Percentiles rank a stretch among this genome's conserved stretches.
Evolutionary conservation across 2,113 vertebrate species (phyloP).

Genomic region (Amia ocellicauda): DNA sequence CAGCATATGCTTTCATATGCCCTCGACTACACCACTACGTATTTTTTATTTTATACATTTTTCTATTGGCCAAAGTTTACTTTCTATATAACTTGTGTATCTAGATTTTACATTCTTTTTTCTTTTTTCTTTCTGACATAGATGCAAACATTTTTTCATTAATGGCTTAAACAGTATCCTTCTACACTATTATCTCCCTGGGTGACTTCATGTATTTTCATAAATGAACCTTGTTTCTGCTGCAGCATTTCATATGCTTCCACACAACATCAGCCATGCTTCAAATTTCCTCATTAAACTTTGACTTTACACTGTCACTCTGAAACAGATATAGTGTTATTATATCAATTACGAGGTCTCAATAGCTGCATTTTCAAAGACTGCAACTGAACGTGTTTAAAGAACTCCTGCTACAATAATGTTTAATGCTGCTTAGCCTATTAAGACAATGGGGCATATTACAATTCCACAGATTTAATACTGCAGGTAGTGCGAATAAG

Average conservation of each 20-base stretch:
- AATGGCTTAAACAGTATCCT: too few relatives aligned
- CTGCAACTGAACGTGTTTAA: not conserved
- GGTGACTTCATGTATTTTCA: conserved; percentile 2
- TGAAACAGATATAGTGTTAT: conserved; percentile 13
- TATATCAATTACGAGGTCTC: not conserved
- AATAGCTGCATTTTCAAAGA: not conserved
- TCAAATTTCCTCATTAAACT: conserved; percentile 8
- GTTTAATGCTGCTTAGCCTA: conserved; percentile 15
- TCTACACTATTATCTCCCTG: not conserved
- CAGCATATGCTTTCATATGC: too few relatives aligned
- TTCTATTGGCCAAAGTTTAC: too few relatives aligned
- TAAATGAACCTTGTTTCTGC: conserved; percentile 7
- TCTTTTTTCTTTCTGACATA: too few relatives aligned
- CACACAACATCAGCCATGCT: not conserved
- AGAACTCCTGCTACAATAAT: not conserved
- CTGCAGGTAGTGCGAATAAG: too few relatives aligned
- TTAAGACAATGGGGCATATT: conserved; percentile 9
- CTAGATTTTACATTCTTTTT: too few relatives aligned
- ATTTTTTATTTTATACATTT: too few relatives aligned
- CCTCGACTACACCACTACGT: too few relatives aligned
- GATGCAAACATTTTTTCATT: too few relatives aligned
- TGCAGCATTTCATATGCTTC: not conserved
- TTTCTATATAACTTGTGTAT: too few relatives aligned
- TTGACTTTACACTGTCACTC: too few relatives aligned
- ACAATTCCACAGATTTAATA: too few relatives aligned